A percentile compares a stretch with the other conserved stretches of the same genome.
Evolutionary conservation across 2,113 vertebrate species (phyloP).

Genomic region (Dermatemys mawii): DNA sequence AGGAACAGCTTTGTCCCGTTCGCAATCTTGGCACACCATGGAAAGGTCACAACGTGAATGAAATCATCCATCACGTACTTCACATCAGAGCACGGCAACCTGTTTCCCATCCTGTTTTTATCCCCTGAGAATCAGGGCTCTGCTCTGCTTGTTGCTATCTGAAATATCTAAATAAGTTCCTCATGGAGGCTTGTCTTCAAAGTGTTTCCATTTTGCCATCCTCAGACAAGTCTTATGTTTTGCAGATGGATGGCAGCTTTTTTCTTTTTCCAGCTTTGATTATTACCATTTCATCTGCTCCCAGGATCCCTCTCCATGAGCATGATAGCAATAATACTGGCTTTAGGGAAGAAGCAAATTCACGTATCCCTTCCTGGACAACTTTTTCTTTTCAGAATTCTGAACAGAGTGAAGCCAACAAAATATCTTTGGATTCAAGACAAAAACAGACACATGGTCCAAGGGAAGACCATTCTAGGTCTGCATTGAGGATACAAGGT

Average conservation of each 20-base stretch:
- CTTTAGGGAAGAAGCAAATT: constrained; percentile 3
- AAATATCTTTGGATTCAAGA: constrained; percentile 36
- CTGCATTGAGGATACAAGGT: constrained; percentile 32
- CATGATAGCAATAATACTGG: not conserved
- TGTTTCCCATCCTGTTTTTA: not conserved
- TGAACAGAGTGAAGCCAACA: constrained; percentile 4
- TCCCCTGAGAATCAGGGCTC: not conserved
- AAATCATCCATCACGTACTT: not conserved
- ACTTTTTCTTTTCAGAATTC: not conserved
- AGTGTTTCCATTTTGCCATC: not conserved
- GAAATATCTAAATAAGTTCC: not conserved
- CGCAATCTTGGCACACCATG: not conserved
- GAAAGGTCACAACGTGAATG: not conserved
- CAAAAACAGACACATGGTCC: not conserved
- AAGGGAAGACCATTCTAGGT: not conserved
- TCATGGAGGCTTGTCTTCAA: not conserved
- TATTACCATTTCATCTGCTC: not conserved
- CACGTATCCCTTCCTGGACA: not conserved
- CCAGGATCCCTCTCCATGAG: not conserved
- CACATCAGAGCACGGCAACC: accelerated
- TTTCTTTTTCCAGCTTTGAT: not conserved
- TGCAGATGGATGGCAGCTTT: not conserved
- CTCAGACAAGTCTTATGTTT: not conserved
- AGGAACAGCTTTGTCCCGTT: not conserved
- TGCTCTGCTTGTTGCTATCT: not conserved